A percentile compares a stretch with the other conserved stretches of the same genome.
These are phyloP conservation scores for Perccottus glenii DNA, from an alignment of 2,113 vertebrate species.

Conservation along the genomic window DNA sequence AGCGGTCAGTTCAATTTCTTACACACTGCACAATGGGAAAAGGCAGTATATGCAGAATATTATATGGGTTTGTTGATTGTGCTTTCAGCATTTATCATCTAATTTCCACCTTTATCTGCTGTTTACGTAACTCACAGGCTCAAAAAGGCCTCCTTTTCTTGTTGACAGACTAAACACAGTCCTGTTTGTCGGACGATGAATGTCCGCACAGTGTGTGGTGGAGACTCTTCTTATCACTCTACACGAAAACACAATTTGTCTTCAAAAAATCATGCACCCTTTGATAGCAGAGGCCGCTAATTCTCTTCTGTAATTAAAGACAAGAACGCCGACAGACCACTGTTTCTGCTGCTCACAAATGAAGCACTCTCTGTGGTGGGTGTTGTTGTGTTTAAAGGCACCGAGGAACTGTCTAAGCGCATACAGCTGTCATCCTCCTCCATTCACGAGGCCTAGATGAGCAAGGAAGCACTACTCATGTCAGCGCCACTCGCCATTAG, in stretches of 20 bases:
- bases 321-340: conserved; percentile 17
- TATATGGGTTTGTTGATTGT: conserved; percentile 17
- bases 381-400: conserved; percentile 52
- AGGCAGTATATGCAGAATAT: too few species aligned
- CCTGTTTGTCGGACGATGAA: not conserved
- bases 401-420: conserved; percentile 52
- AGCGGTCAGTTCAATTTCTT: too few species aligned
- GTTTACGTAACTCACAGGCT: conserved; percentile 2
- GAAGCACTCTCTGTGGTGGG: conserved; percentile 40
- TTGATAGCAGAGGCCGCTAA: conserved; percentile 15
- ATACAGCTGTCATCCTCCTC: conserved; percentile 62
- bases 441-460: conserved; percentile 52
- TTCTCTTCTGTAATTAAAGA: conserved; percentile 1
- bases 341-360: conserved; percentile 17
- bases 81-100: conserved; percentile 17
- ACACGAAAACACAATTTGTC: conserved; percentile 27
- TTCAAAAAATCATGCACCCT: conserved; percentile 15
- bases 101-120: not conserved
- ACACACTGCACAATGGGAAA: too few species aligned
- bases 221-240: conserved; percentile 20
- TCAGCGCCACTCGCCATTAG: conserved; percentile 54
- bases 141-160: conserved; percentile 7
- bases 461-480: conserved; percentile 70
- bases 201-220: not conserved
- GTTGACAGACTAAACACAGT: not conserved